A percentile compares a stretch with the other conserved stretches of the same genome.
These are phyloP conservation scores for Elysia chlorotica DNA, from an alignment of 1,140 invertebrate species.

Conservation along the genomic window DNA sequence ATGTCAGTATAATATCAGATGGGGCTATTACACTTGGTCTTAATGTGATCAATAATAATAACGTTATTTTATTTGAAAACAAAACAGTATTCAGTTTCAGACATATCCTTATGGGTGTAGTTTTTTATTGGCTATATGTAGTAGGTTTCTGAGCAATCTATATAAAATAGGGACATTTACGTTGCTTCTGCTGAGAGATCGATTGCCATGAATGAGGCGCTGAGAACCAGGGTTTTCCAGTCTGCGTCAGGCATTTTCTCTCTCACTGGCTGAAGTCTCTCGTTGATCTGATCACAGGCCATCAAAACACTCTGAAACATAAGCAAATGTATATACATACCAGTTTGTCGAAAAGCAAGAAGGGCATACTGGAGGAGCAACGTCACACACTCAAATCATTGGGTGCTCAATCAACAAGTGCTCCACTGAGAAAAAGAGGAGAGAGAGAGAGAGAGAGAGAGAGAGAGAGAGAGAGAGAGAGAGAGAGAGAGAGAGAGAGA, in stretches of 20 bases:
- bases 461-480: neutral
- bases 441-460: neutral
- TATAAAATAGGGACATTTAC: neutral
- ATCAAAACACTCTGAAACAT: slow-evolving; percentile 28
- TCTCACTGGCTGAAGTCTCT: slow-evolving; percentile 31
- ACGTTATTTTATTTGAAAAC: neutral
- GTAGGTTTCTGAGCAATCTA: neutral
- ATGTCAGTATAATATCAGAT: too few species aligned
- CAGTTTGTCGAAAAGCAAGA: neutral
- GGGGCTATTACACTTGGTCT: too few species aligned
- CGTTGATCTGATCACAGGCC: slow-evolving; percentile 29
- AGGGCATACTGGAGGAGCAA: slow-evolving; percentile 6
- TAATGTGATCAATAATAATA: too few species aligned
- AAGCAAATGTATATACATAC: neutral
- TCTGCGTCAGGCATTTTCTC: slow-evolving; percentile 28
- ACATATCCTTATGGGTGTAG: neutral
- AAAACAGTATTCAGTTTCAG: neutral
- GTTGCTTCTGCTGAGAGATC: neutral
- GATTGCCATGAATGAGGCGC: slow-evolving; percentile 7
- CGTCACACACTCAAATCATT: neutral
- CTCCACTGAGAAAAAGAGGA: neutral
- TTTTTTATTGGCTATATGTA: neutral
- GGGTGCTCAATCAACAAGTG: neutral
- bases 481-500: neutral
- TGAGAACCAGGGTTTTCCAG: slow-evolving; percentile 24